Conservation (phyloP, 2,113 vertebrate species). For the Oreocharis arfaki region DNA sequence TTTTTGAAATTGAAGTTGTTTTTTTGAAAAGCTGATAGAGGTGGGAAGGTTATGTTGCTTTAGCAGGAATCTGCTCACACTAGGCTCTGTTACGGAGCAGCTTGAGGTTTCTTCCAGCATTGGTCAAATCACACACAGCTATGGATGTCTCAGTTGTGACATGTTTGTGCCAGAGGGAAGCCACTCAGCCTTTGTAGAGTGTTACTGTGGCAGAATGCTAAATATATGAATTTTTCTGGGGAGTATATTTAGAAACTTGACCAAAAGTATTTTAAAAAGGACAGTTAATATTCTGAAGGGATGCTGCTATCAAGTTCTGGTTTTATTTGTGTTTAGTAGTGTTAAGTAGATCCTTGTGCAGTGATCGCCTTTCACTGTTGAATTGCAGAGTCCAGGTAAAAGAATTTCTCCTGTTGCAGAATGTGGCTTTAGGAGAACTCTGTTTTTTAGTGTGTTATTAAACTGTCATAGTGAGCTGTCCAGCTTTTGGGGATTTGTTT, state of each 20-base stretch:
- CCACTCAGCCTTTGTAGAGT: not conserved
- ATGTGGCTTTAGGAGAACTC: not conserved
- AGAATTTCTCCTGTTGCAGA: not conserved
- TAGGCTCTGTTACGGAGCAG: not conserved
- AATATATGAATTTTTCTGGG: not conserved
- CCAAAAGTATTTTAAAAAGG: not conserved
- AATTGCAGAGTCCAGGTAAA: not conserved
- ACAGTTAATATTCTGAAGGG: not conserved
- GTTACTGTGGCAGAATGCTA: not conserved
- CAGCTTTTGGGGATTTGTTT: not conserved
- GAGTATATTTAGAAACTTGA: constrained; percentile 26
- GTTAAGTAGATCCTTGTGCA: not conserved
- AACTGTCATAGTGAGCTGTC: not conserved
- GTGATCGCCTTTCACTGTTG: not conserved
- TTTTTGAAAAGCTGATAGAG: not conserved
- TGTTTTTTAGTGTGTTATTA: not conserved
- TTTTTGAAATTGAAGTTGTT: not conserved
- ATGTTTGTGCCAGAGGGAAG: constrained; percentile 39
- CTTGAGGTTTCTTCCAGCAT: not conserved
- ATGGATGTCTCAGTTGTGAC: constrained; percentile 6
- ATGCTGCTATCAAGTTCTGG: not conserved
- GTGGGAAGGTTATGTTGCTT: not conserved
- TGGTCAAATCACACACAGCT: not conserved
- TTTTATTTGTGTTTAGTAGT: not conserved
- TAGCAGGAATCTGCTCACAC: not conserved